Percentiles rank a stretch among this genome's conserved stretches.
Conservation (phyloP, 2,113 vertebrate genomes). For the Pelecanoides urinatrix region DNA sequence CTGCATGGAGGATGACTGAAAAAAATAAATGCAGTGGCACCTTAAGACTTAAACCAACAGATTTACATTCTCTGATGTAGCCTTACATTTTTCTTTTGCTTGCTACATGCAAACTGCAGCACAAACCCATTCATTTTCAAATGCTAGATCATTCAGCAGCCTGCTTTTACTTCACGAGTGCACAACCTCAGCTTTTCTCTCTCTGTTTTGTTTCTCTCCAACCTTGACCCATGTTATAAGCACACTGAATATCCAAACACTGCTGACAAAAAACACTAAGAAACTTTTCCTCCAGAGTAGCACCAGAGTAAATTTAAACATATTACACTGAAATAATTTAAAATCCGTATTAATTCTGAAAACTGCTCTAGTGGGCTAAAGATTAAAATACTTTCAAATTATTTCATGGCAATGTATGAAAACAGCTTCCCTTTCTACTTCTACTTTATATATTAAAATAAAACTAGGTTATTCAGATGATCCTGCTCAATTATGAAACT, state of each 20-base stretch:
- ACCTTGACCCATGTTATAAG: neutral
- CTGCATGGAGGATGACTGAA: neutral
- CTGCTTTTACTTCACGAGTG: neutral
- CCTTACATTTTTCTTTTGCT: neutral
- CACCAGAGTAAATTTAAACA: neutral
- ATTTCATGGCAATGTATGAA: neutral
- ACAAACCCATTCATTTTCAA: neutral
- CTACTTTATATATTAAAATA: neutral
- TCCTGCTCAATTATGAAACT: neutral
- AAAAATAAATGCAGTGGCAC: neutral
- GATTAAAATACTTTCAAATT: neutral
- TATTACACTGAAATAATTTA: neutral
- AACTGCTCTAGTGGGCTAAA: neutral
- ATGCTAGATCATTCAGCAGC: neutral
- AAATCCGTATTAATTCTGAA: neutral
- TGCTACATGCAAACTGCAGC: neutral
- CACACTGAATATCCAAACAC: neutral
- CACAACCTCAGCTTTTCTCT: neutral
- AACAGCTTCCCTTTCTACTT: neutral
- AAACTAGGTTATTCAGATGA: neutral
- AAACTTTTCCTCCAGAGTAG: neutral
- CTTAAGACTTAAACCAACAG: neutral
- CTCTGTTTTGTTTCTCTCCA: neutral
- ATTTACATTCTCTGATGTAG: neutral
- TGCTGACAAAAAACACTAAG: neutral